Percentiles rank a stretch among this genome's conserved stretches.
phyloP scores from a whole-genome alignment of 1,140 invertebrate species.

The Zaprionus capensis region DNA sequence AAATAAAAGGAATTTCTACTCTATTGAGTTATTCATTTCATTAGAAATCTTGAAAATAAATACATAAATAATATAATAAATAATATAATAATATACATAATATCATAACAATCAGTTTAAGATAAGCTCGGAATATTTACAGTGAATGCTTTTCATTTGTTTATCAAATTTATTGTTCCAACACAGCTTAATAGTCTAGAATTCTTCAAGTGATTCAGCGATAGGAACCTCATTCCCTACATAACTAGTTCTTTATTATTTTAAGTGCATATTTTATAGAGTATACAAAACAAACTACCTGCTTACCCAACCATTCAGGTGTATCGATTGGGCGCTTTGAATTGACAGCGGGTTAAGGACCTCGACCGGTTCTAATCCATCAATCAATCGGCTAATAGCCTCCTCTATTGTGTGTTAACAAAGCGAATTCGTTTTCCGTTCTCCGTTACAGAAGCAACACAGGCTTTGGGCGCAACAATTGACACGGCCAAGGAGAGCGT shows the following conservation, averaged over 20 bases:
- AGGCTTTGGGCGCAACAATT: constrained; percentile 57
- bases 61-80: too few species aligned
- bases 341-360: constrained; percentile 31
- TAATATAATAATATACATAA: too few species aligned
- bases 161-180: too few species aligned
- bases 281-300: background rate
- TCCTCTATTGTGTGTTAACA: constrained; percentile 33
- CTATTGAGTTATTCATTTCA: too few species aligned
- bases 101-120: too few species aligned
- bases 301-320: background rate
- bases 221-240: background rate
- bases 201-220: background rate
- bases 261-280: background rate
- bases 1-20: background rate
- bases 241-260: background rate
- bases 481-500: constrained; percentile 78
- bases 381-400: constrained; percentile 17
- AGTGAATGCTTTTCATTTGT: too few species aligned
- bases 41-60: too few species aligned
- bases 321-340: constrained; percentile 16
- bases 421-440: background rate
- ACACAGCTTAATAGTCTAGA: background rate
- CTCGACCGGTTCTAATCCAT: constrained; percentile 1
- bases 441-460: constrained; percentile 53
- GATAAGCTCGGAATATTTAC: too few species aligned